Evolutionary conservation across 2,888 invertebrate genomes (phyloP).

Genomic region (Drosophila melanosoma): DNA sequence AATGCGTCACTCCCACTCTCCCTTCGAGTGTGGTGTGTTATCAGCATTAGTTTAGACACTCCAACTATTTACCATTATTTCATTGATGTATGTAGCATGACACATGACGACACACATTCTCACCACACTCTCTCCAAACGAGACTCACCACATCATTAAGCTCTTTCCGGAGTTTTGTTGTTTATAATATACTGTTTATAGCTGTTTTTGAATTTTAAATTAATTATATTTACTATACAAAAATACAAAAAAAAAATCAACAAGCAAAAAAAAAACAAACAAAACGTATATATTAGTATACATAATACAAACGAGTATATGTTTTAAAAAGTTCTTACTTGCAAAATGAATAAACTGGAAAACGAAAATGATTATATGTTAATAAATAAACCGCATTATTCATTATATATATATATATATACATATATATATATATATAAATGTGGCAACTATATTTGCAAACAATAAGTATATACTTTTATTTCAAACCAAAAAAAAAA

Average conservation of each 20-base stretch:
- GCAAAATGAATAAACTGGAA: conserved; percentile 54
- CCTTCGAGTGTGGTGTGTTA: conserved; percentile 7
- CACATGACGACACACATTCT: conserved; percentile 23
- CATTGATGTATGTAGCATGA: not conserved
- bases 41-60: conserved; percentile 22
- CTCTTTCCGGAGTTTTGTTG: conserved; percentile 79
- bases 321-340: conserved; percentile 73
- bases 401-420: conserved; percentile 53
- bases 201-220: conserved; percentile 80
- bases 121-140: conserved; percentile 28
- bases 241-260: conserved; percentile 34
- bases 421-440: conserved; percentile 39
- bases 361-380: conserved; percentile 57
- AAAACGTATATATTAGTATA: conserved; percentile 57
- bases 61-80: conserved; percentile 20
- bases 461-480: conserved; percentile 64
- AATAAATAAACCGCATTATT: conserved; percentile 63
- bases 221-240: conserved; percentile 77
- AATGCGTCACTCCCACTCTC: conserved; percentile 1
- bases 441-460: conserved; percentile 67
- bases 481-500: conserved; percentile 55
- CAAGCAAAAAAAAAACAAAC: conserved; percentile 39
- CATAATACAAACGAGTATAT: conserved; percentile 58
- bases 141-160: conserved; percentile 55
- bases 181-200: conserved; percentile 79